These are phyloP conservation scores for Steromphala cineraria DNA, from an alignment of 2,888 invertebrate genomes.

Conservation along the genomic window DNA sequence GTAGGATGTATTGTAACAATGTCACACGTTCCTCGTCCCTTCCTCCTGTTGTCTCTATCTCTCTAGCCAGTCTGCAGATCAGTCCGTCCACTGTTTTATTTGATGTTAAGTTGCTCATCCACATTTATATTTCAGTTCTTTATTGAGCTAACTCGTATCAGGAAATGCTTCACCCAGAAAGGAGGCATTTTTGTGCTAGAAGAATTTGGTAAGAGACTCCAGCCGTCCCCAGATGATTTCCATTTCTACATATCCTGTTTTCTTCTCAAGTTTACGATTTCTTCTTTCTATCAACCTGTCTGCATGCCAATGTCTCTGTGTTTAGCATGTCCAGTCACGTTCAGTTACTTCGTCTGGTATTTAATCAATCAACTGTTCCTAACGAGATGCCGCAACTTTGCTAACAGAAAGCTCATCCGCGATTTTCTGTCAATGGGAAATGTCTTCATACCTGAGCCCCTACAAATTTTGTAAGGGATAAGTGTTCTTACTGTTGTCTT, in stretches of 20 bases:
- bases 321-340: too few relatives aligned
- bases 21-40: too few relatives aligned
- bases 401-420: too few relatives aligned
- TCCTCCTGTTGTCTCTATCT: constrained; percentile 1
- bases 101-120: constrained; percentile 44
- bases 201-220: constrained; percentile 94
- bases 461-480: too few relatives aligned
- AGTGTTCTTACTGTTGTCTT: too few relatives aligned
- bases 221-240: constrained; percentile 20
- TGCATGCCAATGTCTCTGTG: constrained; percentile 31
- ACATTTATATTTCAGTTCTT: constrained; percentile 91
- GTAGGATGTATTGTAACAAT: too few relatives aligned
- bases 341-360: too few relatives aligned
- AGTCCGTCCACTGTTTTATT: constrained; percentile 28
- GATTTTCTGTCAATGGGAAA: too few relatives aligned
- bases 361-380: too few relatives aligned
- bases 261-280: constrained; percentile 32
- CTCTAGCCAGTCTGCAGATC: neutral
- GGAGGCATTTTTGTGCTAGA: constrained; percentile 99
- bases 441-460: too few relatives aligned
- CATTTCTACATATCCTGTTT: constrained; percentile 35
- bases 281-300: constrained; percentile 40
- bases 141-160: constrained; percentile 98
- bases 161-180: constrained; percentile 99
- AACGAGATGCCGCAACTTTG: too few relatives aligned